These are phyloP conservation scores for Panulirus ornatus DNA, from an alignment of 1,140 invertebrate species.

Conservation along the genomic window DNA sequence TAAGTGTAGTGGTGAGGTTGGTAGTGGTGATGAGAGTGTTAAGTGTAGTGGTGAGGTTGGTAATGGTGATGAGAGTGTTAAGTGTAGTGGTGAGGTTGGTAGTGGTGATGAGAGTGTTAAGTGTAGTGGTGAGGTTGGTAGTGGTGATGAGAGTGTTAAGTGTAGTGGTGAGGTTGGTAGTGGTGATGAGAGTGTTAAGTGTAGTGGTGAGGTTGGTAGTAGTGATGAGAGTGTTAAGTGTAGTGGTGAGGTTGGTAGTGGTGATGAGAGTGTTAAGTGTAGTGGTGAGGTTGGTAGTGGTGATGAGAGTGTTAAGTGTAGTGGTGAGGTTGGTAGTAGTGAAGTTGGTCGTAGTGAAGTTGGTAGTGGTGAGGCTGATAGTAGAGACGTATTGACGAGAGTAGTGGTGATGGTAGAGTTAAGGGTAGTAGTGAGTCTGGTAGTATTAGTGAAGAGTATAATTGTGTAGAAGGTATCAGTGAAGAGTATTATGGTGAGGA, in stretches of 20 bases:
- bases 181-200: constrained; percentile 7
- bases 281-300: neutral
- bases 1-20: too few relatives aligned
- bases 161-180: neutral
- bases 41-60: too few relatives aligned
- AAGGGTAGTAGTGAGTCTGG: neutral
- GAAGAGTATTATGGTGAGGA: neutral
- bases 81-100: neutral
- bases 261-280: neutral
- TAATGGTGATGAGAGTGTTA: too few relatives aligned
- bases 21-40: too few relatives aligned
- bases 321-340: neutral
- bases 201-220: neutral
- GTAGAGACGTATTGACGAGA: neutral
- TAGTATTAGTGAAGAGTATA: neutral
- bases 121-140: too few relatives aligned
- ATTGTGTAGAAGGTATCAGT: neutral
- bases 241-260: neutral
- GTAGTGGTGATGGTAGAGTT: neutral
- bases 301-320: neutral
- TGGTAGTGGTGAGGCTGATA: neutral
- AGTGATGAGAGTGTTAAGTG: neutral
- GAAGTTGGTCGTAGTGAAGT: neutral
- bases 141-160: neutral
- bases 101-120: neutral